Evolutionary conservation across 2,113 vertebrate genomes (phyloP), one percentile per base, ranked within the genome.

Genomic region (Bujurquina vittata): DNA sequence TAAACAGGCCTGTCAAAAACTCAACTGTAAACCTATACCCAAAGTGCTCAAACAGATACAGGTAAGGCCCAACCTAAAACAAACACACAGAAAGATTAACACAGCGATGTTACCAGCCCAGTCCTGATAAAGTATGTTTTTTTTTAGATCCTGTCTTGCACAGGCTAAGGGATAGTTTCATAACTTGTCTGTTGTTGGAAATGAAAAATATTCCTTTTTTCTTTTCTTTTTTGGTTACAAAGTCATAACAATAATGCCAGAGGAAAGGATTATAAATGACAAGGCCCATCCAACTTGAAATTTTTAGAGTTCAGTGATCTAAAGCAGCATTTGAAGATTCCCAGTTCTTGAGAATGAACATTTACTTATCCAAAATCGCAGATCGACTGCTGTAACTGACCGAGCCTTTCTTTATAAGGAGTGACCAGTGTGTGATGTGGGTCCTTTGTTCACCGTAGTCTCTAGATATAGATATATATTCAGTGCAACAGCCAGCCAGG

Each of bases 11-110:
- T 99, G 98, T 93, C 97, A 97, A 95, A 99, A 99, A 78, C 96
- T 99, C 75, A 98, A 95, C 95, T 98, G 97, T 95, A 97, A 97
- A 73, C 97, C 97, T 87, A 97, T 98, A n/a, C 94, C 97, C 78
- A 98, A 98, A 93, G 96, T 99, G 59, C 95, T 98, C 76, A 95
- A 95, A 89, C 98, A 99, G 94, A 96, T 99, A 40, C 97, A 98
- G 97, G 98, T 99, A 94, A 89, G 91, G 6, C 58, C 55, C 31
- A 74, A 7, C 11, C 10, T 9, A 14, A 83, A 72, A 78, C 61
- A 77, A 23, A 11, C 4, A 1, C n/a, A 46, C 10, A 75, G 55
- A 26, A 26, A 49, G 61, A 40, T 63, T 63, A 40, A 40, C 23
- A 49, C 22, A 49, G 26, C 31, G 18, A 54, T 22, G 46, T 55